Evolutionary conservation across 2,113 vertebrate species (phyloP), one percentile per base, ranked within the genome.

Genomic region (Dolichotis patagonum): DNA sequence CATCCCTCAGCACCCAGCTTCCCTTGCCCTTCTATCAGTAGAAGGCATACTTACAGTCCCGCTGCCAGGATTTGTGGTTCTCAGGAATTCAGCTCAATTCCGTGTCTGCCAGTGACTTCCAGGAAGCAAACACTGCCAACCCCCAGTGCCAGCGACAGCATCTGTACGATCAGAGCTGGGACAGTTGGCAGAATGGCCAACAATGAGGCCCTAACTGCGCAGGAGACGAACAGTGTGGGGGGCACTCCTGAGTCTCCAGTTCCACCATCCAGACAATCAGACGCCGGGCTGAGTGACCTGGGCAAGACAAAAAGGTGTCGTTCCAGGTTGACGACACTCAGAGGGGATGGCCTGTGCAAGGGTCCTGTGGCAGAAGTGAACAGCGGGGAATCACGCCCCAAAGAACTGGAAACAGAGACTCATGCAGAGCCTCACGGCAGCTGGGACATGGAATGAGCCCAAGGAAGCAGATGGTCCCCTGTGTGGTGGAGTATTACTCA

Each of bases 151-250:
- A 17, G 24, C 4, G n/a, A 58, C 54, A 24, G 35, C 54, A 20
- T 0, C 16, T 41, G 32, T 19, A 4, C 1, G 1, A 54, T 65
- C 65, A 13, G 90, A 83, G 85, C 17, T 3, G 3, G 69, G 69
- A 41, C 19, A 20, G 19, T 24, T 1, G 1, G 1, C 71, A 11
- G 2, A 26, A 10, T 41, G 24, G 62, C 85, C 65, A 0, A 65
- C 78, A 91, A 91, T 28, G 1, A 96, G 97, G 88, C 13, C 24
- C 89, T 96, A 90, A 91, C 77, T 86, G 69, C 77, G 90, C 81
- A 19, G 38, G 56, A 88, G 92, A 91, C 81, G 54, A 92, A 87
- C 93, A 84, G 81, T 49, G 77, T n/a, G 77, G 80, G 94, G 78
- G 85, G 46, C 46, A 7, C 67, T n/a, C 86, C 67, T 62, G 65